These are phyloP conservation scores for Aphidius colemani DNA, from an alignment of 2,888 invertebrate species.

Conservation along the genomic window DNA sequence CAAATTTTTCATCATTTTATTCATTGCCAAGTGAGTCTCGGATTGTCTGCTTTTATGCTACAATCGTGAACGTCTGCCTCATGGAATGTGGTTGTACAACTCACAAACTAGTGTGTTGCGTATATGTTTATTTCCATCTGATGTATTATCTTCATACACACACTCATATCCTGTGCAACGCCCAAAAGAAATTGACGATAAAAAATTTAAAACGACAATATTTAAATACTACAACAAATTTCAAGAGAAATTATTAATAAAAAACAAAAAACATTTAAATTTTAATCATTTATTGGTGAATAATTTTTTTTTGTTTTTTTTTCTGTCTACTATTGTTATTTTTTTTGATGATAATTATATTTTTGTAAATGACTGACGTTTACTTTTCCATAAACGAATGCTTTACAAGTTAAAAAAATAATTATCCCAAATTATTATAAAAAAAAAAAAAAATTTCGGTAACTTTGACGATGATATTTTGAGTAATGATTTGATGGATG, in stretches of 20 bases:
- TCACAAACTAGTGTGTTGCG: conserved; percentile 35
- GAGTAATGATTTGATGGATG: no score
- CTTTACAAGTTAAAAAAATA: conserved; percentile 20
- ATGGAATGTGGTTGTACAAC: conserved; percentile 49
- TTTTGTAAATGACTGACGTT: conserved; percentile 30
- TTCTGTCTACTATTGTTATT: conserved; percentile 3
- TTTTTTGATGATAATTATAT: conserved; percentile 16
- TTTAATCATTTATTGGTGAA: not conserved
- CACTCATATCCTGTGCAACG: conserved; percentile 4
- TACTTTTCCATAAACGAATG: conserved; percentile 31
- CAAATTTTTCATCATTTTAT: not conserved
- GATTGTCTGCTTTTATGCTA: conserved; percentile 10
- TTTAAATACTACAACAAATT: no score
- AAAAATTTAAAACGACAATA: no score
- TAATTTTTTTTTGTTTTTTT: not conserved
- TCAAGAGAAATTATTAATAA: no score
- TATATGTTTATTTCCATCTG: conserved; percentile 26
- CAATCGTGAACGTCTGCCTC: conserved; percentile 39
- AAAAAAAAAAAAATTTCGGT: not conserved
- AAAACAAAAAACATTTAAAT: no score
- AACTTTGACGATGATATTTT: not conserved
- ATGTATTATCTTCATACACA: conserved; percentile 5
- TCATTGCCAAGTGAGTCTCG: not conserved
- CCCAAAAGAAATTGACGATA: not conserved
- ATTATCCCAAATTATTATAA: not conserved